Evolutionary conservation across 2,113 vertebrate species (phyloP).

Genomic region (Gallinago jamesoni): DNA sequence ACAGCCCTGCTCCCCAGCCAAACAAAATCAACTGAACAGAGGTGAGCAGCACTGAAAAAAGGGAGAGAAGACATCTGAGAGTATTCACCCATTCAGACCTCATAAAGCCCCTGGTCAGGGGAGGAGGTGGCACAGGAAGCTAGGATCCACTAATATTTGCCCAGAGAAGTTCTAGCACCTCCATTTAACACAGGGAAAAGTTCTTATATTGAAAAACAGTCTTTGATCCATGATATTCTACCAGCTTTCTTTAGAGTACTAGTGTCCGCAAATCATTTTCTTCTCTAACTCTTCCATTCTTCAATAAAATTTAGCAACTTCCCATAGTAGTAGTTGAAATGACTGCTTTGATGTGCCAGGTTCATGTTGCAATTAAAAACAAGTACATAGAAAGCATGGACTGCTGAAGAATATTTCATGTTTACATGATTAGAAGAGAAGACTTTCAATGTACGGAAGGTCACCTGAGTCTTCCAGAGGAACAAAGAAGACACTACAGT

Average conservation of each 20-base stretch:
- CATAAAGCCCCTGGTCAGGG: not conserved
- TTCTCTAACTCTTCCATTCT: not conserved
- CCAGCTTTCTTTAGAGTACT: not conserved
- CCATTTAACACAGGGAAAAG: not conserved
- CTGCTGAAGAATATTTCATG: not conserved
- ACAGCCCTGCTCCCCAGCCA: not conserved
- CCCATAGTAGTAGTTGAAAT: not conserved
- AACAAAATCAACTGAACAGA: not conserved
- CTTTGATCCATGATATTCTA: not conserved
- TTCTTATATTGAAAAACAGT: not conserved
- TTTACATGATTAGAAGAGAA: fast-evolving
- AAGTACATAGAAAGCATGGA: not conserved
- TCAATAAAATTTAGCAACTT: not conserved
- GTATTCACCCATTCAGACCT: not conserved
- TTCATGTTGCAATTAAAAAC: not conserved
- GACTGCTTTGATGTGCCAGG: not conserved
- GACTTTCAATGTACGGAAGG: not conserved
- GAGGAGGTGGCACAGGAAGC: not conserved
- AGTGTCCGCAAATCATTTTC: not conserved
- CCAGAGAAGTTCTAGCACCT: not conserved
- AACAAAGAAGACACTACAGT: not conserved
- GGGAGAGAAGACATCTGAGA: not conserved
- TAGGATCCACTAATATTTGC: not conserved
- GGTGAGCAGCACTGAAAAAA: not conserved
- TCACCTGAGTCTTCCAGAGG: not conserved